These are phyloP conservation scores for Noctua janthina DNA, from an alignment of 2,888 invertebrate genomes.

Conservation along the genomic window DNA sequence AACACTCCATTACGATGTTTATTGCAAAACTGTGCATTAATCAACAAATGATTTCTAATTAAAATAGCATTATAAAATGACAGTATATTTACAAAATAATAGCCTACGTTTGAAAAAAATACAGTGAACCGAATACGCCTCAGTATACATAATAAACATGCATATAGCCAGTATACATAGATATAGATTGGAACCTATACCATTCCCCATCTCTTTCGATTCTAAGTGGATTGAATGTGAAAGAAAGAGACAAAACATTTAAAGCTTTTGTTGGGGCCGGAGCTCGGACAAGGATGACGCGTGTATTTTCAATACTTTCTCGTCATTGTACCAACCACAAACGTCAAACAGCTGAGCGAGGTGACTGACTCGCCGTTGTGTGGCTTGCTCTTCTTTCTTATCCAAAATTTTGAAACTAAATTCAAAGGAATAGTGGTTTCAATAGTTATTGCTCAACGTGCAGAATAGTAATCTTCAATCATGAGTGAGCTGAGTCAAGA, in stretches of 20 bases:
- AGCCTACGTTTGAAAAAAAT: constrained; percentile 1
- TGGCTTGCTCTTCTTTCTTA: constrained; percentile 83
- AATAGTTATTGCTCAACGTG: constrained; percentile 71
- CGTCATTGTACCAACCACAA: constrained; percentile 85
- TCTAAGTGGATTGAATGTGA: neutral
- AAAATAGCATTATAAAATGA: neutral
- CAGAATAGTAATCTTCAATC: constrained; percentile 73
- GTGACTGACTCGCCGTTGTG: constrained; percentile 89
- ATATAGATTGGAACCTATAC: constrained; percentile 19
- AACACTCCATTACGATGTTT: constrained; percentile 14
- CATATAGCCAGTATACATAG: constrained; percentile 3
- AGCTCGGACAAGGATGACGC: constrained; percentile 84
- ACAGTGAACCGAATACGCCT: constrained; percentile 28
- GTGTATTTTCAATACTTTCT: constrained; percentile 89
- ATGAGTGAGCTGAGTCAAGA: constrained; percentile 97
- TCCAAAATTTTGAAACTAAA: constrained; percentile 79
- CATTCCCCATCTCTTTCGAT: constrained; percentile 43
- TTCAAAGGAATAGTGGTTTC: constrained; percentile 77
- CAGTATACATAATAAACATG: constrained; percentile 33
- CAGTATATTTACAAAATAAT: neutral
- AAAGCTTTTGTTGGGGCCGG: constrained; percentile 56
- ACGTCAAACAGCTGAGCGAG: constrained; percentile 89
- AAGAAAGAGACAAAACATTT: constrained; percentile 49
- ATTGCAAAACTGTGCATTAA: neutral
- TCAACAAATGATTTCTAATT: neutral